Evolutionary conservation across 2,888 invertebrate genomes (phyloP).

Genomic region (Oscheius myriophilus): DNA sequence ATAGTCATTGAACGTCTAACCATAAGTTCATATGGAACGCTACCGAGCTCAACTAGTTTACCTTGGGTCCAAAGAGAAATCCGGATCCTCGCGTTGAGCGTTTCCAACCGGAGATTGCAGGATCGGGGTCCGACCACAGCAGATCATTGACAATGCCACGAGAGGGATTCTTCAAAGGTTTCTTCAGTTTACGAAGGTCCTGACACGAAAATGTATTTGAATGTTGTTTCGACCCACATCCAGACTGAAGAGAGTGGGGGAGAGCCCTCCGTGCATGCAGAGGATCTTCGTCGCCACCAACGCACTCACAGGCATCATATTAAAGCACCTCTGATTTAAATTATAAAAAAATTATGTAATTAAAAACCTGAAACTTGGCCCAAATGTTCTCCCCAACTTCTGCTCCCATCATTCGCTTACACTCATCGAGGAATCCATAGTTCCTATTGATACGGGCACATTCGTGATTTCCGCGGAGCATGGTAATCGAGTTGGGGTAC

Average conservation of each 20-base stretch:
- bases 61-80: too few relatives aligned
- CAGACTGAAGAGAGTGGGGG: slow-evolving; percentile 51
- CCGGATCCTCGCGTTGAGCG: too few relatives aligned
- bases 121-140: too few relatives aligned
- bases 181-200: too few relatives aligned
- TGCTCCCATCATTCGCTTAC: slow-evolving; percentile 33
- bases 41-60: too few relatives aligned
- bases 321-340: slow-evolving; percentile 33
- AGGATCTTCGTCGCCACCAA: slow-evolving; percentile 52
- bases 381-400: slow-evolving; percentile 39
- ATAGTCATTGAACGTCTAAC: too few relatives aligned
- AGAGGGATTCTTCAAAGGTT: too few relatives aligned
- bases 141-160: too few relatives aligned
- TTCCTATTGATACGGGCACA: slow-evolving; percentile 54
- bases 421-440: slow-evolving; percentile 57
- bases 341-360: too few relatives aligned
- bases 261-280: slow-evolving; percentile 59
- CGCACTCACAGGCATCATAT: slow-evolving; percentile 57
- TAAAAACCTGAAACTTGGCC: slow-evolving; percentile 50
- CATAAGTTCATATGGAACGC: too few relatives aligned
- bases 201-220: background rate
- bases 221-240: too few relatives aligned
- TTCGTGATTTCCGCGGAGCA: slow-evolving; percentile 59
- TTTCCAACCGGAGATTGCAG: too few relatives aligned
- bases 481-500: slow-evolving; percentile 46